Conservation (phyloP, 2,888 invertebrate genomes). For the Hirtodrosophila histrioides region DNA sequence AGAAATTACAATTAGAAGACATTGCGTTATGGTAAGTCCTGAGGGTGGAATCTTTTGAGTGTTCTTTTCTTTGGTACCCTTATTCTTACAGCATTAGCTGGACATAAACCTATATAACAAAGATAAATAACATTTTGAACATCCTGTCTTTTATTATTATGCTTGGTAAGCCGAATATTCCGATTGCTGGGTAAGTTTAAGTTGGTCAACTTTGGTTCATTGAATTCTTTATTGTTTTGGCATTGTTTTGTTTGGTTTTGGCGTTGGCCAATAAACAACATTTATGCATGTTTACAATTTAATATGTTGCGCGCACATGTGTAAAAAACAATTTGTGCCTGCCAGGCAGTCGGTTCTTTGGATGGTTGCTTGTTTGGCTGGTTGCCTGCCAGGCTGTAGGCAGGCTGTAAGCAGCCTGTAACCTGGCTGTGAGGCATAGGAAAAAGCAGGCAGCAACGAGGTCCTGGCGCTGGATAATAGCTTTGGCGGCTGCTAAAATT, state of each 20-base stretch:
- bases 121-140: no score
- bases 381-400: constrained; percentile 31
- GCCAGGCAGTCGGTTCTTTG: constrained; percentile 13
- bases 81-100: no score
- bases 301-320: constrained; percentile 74
- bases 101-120: no score
- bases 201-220: background rate
- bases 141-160: no score
- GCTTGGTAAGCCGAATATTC: no score
- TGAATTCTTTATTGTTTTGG: constrained; percentile 21
- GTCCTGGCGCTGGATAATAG: constrained; percentile 64
- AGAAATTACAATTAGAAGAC: no score
- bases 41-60: no score
- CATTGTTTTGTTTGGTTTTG: constrained; percentile 51
- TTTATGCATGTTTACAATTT: constrained; percentile 74
- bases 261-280: constrained; percentile 63
- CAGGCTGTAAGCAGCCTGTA: background rate
- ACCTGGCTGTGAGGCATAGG: constrained; percentile 40
- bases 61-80: no score
- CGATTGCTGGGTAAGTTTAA: constrained; percentile 26
- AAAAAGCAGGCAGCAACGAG: constrained; percentile 47
- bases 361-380: constrained; percentile 18
- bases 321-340: constrained; percentile 70
- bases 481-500: constrained; percentile 65
- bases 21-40: no score